Evolutionary conservation across 2,113 vertebrate species (phyloP).

Genomic region (Labrus mixtus): DNA sequence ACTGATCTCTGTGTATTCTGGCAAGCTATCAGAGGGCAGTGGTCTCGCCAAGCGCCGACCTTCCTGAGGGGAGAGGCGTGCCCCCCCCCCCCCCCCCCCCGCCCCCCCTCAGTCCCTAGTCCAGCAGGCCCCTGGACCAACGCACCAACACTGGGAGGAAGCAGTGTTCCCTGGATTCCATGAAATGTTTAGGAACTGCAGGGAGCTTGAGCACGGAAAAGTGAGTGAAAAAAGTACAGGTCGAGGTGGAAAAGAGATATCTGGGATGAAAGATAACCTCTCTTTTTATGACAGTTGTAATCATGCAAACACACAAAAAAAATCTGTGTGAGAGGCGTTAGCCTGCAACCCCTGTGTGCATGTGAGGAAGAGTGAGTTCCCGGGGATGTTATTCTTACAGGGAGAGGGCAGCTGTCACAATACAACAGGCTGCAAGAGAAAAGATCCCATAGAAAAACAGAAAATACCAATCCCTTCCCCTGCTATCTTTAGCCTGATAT

Average conservation of each 20-base stretch:
- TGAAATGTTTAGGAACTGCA: constrained; percentile 65
- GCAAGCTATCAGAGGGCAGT: constrained; percentile 68
- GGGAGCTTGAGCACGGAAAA: constrained; percentile 34
- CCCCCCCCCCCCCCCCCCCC: constrained; percentile 33
- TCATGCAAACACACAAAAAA: constrained; percentile 18
- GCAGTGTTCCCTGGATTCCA: constrained; percentile 67
- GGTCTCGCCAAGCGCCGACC: constrained; percentile 61
- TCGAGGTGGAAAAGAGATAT: neutral
- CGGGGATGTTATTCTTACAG: constrained; percentile 84
- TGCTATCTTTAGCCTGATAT: constrained; percentile 75
- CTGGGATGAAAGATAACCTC: constrained; percentile 38
- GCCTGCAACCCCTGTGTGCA: constrained; percentile 58
- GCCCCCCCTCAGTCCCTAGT: constrained; percentile 30
- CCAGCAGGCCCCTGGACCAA: constrained; percentile 57
- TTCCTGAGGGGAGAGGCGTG: constrained; percentile 71
- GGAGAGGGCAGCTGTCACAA: constrained; percentile 84
- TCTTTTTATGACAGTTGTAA: constrained; percentile 40
- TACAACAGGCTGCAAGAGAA: constrained; percentile 62
- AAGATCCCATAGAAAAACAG: constrained; percentile 70
- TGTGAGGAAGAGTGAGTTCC: constrained; percentile 83
- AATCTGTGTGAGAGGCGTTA: constrained; percentile 66
- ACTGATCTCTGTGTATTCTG: constrained; percentile 77
- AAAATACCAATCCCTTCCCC: constrained; percentile 69
- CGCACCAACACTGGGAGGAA: constrained; percentile 64
- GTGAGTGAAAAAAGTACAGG: neutral